Conservation (phyloP, 2,888 invertebrate species). For the Melieria omissa region DNA sequence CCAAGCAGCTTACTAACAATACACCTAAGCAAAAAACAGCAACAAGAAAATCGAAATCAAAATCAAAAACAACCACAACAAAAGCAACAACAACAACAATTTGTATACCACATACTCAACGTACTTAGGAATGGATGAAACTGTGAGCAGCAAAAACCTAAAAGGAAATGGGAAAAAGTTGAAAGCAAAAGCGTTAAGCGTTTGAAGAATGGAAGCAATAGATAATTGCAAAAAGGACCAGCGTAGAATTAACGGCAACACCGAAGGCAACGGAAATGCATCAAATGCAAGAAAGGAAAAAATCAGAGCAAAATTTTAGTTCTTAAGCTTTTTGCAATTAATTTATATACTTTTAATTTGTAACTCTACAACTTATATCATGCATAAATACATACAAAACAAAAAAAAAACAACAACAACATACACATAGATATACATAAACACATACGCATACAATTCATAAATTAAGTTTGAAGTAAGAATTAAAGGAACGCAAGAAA, state of each 20-base stretch:
- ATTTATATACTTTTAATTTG: constrained; percentile 19
- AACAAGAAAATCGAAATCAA: not conserved
- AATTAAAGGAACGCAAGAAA: not conserved
- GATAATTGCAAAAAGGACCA: too few relatives aligned
- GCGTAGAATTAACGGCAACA: not conserved
- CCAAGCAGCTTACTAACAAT: constrained; percentile 33
- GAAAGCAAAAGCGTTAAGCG: too few relatives aligned
- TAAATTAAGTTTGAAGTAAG: constrained; percentile 10
- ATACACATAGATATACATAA: not conserved
- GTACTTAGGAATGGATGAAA: not conserved
- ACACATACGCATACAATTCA: not conserved
- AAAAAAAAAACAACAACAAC: constrained; percentile 10
- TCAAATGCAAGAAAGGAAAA: constrained; percentile 1
- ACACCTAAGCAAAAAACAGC: not conserved
- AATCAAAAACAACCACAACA: not conserved
- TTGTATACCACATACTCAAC: constrained; percentile 12
- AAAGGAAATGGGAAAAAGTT: too few relatives aligned
- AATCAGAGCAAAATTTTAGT: constrained; percentile 26
- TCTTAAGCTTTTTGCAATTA: constrained; percentile 11
- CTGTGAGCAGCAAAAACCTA: too few relatives aligned
- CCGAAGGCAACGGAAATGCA: not conserved
- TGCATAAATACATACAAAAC: not conserved
- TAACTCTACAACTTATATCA: constrained; percentile 14
- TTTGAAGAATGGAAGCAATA: too few relatives aligned
- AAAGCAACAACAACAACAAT: constrained; percentile 28